Conservation (phyloP, 1,140 invertebrate genomes). For the Popillia japonica region DNA sequence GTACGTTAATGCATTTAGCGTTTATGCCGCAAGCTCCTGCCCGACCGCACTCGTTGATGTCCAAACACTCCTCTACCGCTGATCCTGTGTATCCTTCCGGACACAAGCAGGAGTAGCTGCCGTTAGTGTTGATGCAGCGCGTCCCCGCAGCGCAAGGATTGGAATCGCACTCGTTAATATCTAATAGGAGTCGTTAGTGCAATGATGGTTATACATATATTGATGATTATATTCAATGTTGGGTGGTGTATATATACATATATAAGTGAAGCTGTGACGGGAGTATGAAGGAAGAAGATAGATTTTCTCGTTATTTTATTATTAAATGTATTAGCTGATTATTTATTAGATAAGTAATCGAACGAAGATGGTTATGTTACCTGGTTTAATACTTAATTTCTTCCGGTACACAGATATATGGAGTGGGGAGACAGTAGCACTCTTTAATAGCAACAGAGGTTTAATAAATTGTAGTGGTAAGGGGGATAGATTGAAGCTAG, state of each 20-base stretch:
- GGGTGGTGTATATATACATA: not conserved
- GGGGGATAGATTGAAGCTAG: too few species aligned
- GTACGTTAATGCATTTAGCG: constrained; percentile 91
- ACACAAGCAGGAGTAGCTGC: constrained; percentile 79
- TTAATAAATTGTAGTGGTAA: too few species aligned
- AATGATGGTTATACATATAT: constrained; percentile 15
- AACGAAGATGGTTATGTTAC: constrained; percentile 27
- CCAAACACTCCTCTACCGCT: constrained; percentile 63
- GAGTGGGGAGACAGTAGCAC: not conserved
- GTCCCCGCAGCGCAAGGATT: constrained; percentile 76
- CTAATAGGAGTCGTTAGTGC: constrained; percentile 56
- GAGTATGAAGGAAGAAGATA: constrained; percentile 40
- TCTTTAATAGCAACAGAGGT: not conserved
- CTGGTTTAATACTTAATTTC: not conserved
- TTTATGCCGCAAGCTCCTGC: constrained; percentile 81
- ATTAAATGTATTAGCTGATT: constrained; percentile 14
- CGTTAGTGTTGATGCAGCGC: constrained; percentile 77
- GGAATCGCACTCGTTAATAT: constrained; percentile 69
- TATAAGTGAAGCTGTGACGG: not conserved
- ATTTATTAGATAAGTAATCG: not conserved
- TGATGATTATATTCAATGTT: not conserved
- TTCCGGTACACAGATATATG: not conserved
- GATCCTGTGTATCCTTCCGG: constrained; percentile 74
- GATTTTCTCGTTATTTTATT: constrained; percentile 44
- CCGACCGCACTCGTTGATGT: constrained; percentile 75